Percentiles rank a stretch among this genome's conserved stretches.
phyloP scores from a whole-genome alignment of 2,113 vertebrate species.

The Sinocyclocheilus anshuiensis region DNA sequence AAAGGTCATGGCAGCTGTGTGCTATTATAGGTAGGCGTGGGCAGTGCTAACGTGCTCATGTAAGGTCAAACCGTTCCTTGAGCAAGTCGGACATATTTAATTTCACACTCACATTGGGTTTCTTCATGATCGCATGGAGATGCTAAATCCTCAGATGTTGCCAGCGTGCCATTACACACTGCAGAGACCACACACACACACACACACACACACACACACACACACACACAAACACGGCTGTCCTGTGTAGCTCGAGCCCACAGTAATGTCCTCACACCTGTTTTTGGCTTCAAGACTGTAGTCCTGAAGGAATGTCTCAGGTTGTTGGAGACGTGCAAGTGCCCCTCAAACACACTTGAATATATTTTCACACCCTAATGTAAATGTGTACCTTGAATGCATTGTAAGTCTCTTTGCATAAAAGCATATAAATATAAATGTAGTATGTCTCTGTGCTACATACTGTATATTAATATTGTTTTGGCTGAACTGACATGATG shows the following conservation, averaged over 20 bases:
- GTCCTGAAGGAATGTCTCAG: constrained; percentile 32
- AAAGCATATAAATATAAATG: background rate
- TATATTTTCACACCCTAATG: background rate
- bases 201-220: constrained; percentile 14
- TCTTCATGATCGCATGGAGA: constrained; percentile 8
- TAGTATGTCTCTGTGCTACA: too few species aligned
- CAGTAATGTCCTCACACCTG: constrained; percentile 60
- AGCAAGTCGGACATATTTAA: constrained; percentile 23
- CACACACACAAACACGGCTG: constrained; percentile 14
- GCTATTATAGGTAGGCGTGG: constrained; percentile 13
- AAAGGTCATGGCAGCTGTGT: constrained; percentile 22
- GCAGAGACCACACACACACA: constrained; percentile 1
- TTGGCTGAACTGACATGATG: background rate
- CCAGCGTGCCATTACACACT: constrained; percentile 8
- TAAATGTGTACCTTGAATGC: background rate
- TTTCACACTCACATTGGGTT: constrained; percentile 33
- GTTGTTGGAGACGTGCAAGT: background rate
- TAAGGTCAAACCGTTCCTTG: background rate
- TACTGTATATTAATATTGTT: background rate
- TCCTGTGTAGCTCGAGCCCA: constrained; percentile 33
- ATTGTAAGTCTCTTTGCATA: background rate
- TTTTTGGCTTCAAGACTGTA: constrained; percentile 55
- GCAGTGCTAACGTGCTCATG: constrained; percentile 4
- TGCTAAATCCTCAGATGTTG: background rate
- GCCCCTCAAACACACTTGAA: background rate